Percentiles rank a stretch among this genome's conserved stretches.
phyloP scores from a whole-genome alignment of 2,113 vertebrate species.

The Eulemur rufifrons region DNA sequence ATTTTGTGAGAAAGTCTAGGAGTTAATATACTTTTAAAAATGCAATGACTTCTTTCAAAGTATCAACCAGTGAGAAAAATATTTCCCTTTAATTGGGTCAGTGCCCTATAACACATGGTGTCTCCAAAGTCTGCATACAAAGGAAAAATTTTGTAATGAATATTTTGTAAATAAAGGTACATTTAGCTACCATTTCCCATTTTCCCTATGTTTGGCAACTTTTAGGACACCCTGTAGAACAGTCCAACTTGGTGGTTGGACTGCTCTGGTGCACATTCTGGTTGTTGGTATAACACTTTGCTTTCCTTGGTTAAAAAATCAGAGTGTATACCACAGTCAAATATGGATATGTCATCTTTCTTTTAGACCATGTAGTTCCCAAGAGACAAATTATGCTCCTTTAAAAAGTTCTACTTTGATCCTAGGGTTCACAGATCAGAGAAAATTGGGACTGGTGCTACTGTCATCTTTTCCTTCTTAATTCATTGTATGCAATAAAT shows the following conservation, averaged over 20 bases:
- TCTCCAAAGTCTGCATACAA: no score
- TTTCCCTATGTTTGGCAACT: no score
- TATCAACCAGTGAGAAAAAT: neutral
- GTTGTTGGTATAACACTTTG: neutral
- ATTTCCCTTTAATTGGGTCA: neutral
- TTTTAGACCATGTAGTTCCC: fast-evolving
- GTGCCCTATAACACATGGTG: neutral
- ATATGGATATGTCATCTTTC: fast-evolving
- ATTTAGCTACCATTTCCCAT: no score
- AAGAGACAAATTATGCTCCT: neutral
- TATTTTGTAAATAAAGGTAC: no score
- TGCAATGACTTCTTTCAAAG: neutral
- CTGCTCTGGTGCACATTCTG: fast-evolving
- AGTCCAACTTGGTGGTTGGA: neutral
- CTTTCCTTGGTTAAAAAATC: neutral
- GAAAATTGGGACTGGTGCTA: neutral
- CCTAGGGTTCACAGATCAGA: neutral
- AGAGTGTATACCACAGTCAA: neutral
- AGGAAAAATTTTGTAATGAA: no score
- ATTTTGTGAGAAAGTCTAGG: neutral
- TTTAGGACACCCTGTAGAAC: neutral
- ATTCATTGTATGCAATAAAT: neutral
- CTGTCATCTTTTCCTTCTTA: neutral
- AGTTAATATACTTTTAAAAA: neutral
- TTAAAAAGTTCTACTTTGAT: neutral